Conservation (phyloP, 2,888 invertebrate genomes). For the Catocala fraxini region DNA sequence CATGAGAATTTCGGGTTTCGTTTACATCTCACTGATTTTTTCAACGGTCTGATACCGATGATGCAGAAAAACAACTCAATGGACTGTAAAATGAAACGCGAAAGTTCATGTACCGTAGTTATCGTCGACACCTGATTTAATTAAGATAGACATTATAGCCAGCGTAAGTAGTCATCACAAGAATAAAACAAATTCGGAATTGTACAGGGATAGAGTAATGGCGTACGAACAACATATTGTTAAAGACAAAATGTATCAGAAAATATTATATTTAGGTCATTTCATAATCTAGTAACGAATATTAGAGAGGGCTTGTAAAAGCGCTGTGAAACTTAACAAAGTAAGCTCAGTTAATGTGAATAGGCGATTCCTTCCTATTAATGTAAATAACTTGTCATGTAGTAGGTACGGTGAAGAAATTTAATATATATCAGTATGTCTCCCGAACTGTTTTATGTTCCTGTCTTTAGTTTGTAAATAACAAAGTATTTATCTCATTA, state of each 20-base stretch:
- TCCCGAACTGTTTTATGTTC: constrained; percentile 86
- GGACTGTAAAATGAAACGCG: constrained; percentile 17
- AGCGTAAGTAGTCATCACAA: constrained; percentile 54
- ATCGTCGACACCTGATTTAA: constrained; percentile 27
- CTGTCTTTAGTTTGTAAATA: constrained; percentile 85
- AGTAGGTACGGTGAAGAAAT: constrained; percentile 76
- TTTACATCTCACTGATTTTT: constrained; percentile 30
- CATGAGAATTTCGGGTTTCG: constrained; percentile 16
- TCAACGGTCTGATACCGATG: constrained; percentile 19
- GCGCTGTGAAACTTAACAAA: constrained; percentile 76
- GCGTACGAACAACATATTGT: constrained; percentile 60
- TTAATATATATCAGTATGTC: constrained; percentile 83
- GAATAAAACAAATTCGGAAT: constrained; percentile 83
- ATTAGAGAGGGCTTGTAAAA: constrained; percentile 73
- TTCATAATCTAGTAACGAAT: constrained; percentile 57
- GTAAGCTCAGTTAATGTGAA: constrained; percentile 83
- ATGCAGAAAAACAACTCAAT: constrained; percentile 23
- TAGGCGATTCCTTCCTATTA: constrained; percentile 75
- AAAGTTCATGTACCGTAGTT: constrained; percentile 18
- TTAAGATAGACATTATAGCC: constrained; percentile 47
- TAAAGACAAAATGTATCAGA: constrained; percentile 62
- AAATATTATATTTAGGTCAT: constrained; percentile 62
- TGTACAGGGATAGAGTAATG: constrained; percentile 84
- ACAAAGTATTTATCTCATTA: constrained; percentile 72
- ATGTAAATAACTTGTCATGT: constrained; percentile 80